Base-by-base conservation (phyloP, 2,888 invertebrate genomes). In the Drosophila eohydei region DNA sequence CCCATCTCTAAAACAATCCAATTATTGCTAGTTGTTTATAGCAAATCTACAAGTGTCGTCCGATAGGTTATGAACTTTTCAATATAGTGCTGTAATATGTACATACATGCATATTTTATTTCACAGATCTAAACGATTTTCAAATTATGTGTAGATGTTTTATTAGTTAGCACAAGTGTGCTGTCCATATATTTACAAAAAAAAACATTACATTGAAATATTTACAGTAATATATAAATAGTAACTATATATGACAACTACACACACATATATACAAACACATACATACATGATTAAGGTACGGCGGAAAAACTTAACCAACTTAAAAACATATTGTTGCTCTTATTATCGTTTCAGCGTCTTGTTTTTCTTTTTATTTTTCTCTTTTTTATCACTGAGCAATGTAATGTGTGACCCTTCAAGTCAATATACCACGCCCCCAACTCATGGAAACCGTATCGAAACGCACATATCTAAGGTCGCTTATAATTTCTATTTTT, bases 261-360 rank as follows among this genome's bases (percentile, higher is more conserved):
- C 52, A 74, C 60, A 44, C 41, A 52, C n/a, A 52, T 30, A 46
- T 36, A 43, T 36, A 56, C 51, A 56, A 32, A 50, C 14, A 68
- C 46, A 59, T n/a, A 60, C 50, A 71, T 41, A 71, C 57, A 74
- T 80, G 80, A 62, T 74, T 74, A 81, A 81, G 77, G 84, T 87
- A 84, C 82, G 88, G 88, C 76, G 81, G 80, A 74, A 73, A 75
- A 55, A 88, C 82, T 71, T 77, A 83, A 81, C 78, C 84, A 77
- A 88, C 80, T 75, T 88, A 89, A 88, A 63, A 86, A 83, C 83
- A 89, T 90, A 90, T 88, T 88, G 88, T 91, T 91, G 91, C 91
- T 91, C 91, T 91, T 91, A 91, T 91, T 91, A 91, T 91, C 91
- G 91, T 91, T 91, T 91, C 91, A 91, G 91, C 91, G 91, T 88